Percentiles rank a stretch among this genome's conserved stretches.
These are phyloP conservation scores for Naso thynnoides DNA, from an alignment of 2,797 vertebrate genomes.

Conservation along the genomic window DNA sequence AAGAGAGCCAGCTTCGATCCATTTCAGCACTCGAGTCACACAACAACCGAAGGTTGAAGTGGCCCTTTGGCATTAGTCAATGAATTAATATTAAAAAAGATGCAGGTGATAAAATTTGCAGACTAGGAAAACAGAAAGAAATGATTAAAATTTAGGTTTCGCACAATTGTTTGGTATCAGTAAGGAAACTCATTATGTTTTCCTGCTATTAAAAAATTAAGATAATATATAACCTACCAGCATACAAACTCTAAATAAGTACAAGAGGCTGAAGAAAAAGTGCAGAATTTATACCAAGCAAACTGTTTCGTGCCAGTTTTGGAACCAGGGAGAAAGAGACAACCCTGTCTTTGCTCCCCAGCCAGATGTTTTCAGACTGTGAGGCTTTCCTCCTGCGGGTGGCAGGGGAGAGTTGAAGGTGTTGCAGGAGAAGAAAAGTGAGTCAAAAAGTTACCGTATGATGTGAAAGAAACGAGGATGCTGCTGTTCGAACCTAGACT, in stretches of 20 bases:
- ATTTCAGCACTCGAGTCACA: not conserved
- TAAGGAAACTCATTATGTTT: not conserved
- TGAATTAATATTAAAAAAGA: not conserved
- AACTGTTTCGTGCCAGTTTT: not conserved
- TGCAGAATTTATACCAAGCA: not conserved
- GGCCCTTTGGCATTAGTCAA: not conserved
- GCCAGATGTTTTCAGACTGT: not conserved
- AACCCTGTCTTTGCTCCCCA: not conserved
- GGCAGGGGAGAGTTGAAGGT: no score
- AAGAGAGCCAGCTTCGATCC: not conserved
- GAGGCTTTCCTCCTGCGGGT: no score
- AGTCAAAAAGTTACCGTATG: not conserved
- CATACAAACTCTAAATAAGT: not conserved
- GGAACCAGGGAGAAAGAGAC: not conserved
- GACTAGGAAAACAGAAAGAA: no score
- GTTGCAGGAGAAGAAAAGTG: not conserved
- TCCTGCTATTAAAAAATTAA: not conserved
- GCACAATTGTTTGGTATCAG: not conserved
- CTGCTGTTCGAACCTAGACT: not conserved
- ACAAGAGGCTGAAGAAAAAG: not conserved
- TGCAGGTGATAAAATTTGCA: not conserved
- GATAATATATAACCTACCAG: not conserved
- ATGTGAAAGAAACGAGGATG: not conserved
- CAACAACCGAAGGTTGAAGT: not conserved
- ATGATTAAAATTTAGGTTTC: not conserved